Percentiles rank a stretch among this genome's conserved stretches.
These are phyloP conservation scores for Drosophila kikkawai DNA, from an alignment of 1,140 invertebrate species.

Conservation along the genomic window DNA sequence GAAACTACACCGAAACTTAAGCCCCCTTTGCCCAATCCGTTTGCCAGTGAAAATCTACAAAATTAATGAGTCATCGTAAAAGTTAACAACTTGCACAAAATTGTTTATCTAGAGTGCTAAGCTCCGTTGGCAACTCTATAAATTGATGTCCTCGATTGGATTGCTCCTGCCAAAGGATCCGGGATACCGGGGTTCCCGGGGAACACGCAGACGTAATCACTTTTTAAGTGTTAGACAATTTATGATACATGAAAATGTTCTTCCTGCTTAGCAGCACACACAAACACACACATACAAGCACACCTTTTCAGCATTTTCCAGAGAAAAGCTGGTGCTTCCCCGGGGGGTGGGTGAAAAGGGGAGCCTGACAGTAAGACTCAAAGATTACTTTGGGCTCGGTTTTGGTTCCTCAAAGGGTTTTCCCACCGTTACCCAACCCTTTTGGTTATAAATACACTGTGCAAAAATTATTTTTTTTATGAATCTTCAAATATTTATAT, in stretches of 20 bases:
- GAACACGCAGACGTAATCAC: slow-evolving; percentile 79
- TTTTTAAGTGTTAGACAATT: slow-evolving; percentile 83
- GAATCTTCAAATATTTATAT: too few species aligned
- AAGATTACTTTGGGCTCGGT: slow-evolving; percentile 66
- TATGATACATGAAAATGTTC: slow-evolving; percentile 83
- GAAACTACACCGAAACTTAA: slow-evolving; percentile 39
- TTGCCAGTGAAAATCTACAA: slow-evolving; percentile 63
- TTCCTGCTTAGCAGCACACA: slow-evolving; percentile 42
- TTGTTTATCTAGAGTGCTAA: slow-evolving; percentile 83
- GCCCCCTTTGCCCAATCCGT: slow-evolving; percentile 9
- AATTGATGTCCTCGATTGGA: slow-evolving; percentile 74
- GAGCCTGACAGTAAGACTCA: slow-evolving; percentile 66
- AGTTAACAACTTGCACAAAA: slow-evolving; percentile 83
- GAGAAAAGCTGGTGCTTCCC: not conserved
- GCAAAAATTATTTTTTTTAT: not conserved
- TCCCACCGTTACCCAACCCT: not conserved
- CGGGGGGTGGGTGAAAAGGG: too few species aligned
- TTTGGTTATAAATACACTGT: not conserved
- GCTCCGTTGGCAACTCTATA: slow-evolving; percentile 51
- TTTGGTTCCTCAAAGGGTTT: slow-evolving; percentile 71
- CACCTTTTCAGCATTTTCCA: slow-evolving; percentile 6
- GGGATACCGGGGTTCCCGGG: not conserved
- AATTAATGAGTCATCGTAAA: slow-evolving; percentile 84
- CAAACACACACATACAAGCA: slow-evolving; percentile 16
- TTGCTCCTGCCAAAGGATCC: slow-evolving; percentile 40